phyloP scores from a whole-genome alignment of 2,113 vertebrate genomes.

The Brachyhypopomus occidentalis region DNA sequence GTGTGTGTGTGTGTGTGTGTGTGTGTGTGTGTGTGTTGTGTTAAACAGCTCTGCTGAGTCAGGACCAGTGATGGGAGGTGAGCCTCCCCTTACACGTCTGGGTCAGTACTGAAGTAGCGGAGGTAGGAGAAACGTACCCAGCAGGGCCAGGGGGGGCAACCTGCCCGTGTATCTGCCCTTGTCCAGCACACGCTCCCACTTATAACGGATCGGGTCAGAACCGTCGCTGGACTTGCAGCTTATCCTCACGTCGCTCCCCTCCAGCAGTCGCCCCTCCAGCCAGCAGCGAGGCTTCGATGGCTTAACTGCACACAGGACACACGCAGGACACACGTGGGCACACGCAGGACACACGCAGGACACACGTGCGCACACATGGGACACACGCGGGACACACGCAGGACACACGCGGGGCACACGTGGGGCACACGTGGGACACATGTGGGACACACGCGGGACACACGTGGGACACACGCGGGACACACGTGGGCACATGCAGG shows the following conservation, averaged over 20 bases:
- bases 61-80: conserved; percentile 15
- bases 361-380: no score
- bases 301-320: conserved; percentile 74
- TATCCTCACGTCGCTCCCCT: conserved; percentile 84
- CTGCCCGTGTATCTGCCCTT: conserved; percentile 73
- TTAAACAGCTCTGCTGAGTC: conserved; percentile 43
- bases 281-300: conserved; percentile 91
- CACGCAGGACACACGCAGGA: no score
- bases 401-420: no score
- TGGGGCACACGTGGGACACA: no score
- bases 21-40: conserved; percentile 21
- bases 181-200: conserved; percentile 82
- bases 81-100: conserved; percentile 72
- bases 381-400: no score
- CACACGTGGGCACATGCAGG: no score
- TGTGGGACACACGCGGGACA: no score
- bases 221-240: conserved; percentile 85
- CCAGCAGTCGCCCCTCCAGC: conserved; percentile 82
- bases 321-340: not conserved
- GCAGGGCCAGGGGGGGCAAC: conserved; percentile 76
- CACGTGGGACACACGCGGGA: no score
- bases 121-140: conserved; percentile 74
- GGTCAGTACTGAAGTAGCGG: not conserved
- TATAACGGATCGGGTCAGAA: conserved; percentile 84
- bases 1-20: not conserved